Conservation (phyloP, 2,797 vertebrate genomes). For the Poecilia gillii region DNA sequence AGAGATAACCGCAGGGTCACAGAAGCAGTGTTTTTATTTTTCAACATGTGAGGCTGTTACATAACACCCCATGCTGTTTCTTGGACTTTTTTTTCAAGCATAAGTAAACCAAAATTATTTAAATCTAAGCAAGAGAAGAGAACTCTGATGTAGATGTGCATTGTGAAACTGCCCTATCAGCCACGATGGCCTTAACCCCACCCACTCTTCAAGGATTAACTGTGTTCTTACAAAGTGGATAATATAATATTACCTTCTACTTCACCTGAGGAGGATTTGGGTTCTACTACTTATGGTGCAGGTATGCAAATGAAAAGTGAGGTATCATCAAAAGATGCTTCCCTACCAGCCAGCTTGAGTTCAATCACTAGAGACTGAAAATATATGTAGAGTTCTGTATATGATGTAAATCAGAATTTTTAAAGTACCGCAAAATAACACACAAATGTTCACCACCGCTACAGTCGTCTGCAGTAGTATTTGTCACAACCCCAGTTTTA, state of each 20-base stretch:
- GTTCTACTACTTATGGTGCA: too few relatives aligned
- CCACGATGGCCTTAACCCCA: neutral
- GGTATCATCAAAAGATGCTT: neutral
- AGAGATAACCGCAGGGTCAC: conserved; percentile 22
- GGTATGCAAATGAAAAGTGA: neutral
- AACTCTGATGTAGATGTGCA: neutral
- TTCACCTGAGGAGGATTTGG: neutral
- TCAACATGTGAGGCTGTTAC: conserved; percentile 41
- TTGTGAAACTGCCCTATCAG: neutral
- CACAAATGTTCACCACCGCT: neutral
- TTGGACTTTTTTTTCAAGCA: conserved; percentile 24
- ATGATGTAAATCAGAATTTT: neutral
- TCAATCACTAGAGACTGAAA: neutral
- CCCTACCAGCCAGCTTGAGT: too few relatives aligned
- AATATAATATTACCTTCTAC: neutral
- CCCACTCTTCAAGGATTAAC: neutral
- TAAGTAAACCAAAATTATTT: neutral
- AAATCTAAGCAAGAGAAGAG: neutral
- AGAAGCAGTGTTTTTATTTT: conserved; percentile 17
- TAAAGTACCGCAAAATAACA: neutral
- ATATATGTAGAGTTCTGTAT: neutral
- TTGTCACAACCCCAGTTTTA: too few relatives aligned
- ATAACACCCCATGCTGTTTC: conserved; percentile 45
- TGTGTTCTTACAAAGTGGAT: neutral
- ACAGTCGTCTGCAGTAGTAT: neutral